Conservation (phyloP, 2,113 vertebrate species). For the Crotophaga sulcirostris region DNA sequence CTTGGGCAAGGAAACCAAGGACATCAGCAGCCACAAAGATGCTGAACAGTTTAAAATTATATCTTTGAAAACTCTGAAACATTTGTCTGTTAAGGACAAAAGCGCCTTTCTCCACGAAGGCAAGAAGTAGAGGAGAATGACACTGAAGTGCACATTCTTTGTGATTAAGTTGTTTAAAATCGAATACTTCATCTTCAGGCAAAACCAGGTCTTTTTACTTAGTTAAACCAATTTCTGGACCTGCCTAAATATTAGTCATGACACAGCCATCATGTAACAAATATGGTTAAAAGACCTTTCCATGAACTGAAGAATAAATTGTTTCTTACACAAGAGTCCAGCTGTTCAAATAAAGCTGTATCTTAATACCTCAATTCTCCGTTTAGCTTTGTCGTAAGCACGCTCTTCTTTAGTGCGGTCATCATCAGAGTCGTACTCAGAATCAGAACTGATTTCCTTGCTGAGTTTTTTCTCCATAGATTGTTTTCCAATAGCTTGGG, state of each 20-base stretch:
- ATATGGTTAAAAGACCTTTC: not conserved
- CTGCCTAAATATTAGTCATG: not conserved
- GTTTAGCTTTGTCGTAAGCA: slow-evolving; percentile 92
- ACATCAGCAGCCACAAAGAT: not conserved
- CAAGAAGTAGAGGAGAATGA: not conserved
- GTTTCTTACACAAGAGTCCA: not conserved
- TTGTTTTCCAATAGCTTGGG: slow-evolving; percentile 54
- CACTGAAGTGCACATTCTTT: not conserved
- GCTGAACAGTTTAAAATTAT: not conserved
- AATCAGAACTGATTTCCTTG: slow-evolving; percentile 89
- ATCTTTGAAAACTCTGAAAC: not conserved
- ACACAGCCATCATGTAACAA: not conserved
- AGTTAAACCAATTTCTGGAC: not conserved
- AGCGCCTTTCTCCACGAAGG: not conserved
- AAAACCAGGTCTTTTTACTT: not conserved
- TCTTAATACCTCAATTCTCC: slow-evolving; percentile 89
- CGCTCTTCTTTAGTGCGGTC: slow-evolving; percentile 91
- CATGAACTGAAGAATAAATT: not conserved
- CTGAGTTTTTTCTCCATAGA: slow-evolving; percentile 68
- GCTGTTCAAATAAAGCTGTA: not conserved
- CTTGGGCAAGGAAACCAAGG: not conserved
- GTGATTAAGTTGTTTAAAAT: not conserved
- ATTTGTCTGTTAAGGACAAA: not conserved
- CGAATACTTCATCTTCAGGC: not conserved
- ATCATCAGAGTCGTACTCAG: slow-evolving; percentile 90